These are phyloP conservation scores for Recurvirostra avosetta DNA, from an alignment of 2,113 vertebrate genomes.

Conservation along the genomic window DNA sequence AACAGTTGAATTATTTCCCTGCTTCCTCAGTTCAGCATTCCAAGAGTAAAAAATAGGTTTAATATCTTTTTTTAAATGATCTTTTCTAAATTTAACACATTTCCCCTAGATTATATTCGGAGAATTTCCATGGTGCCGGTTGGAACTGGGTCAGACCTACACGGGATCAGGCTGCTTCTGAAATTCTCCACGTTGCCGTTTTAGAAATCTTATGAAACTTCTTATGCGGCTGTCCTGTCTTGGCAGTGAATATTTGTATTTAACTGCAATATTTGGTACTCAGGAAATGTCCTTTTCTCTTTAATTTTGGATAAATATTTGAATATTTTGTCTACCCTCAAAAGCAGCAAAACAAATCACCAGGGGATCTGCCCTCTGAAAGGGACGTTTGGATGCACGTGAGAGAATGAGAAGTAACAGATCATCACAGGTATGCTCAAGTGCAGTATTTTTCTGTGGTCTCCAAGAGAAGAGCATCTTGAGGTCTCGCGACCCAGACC, in stretches of 20 bases:
- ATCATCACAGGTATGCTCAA: background rate
- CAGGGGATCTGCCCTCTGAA: background rate
- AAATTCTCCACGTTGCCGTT: background rate
- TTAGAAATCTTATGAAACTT: background rate
- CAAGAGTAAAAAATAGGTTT: background rate
- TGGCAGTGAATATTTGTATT: background rate
- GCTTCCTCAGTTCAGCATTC: background rate
- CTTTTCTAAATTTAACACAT: background rate
- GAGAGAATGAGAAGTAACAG: background rate
- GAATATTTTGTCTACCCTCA: background rate
- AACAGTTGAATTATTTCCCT: slow-evolving; percentile 42
- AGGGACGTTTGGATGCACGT: background rate
- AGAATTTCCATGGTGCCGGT: background rate
- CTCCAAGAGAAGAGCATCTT: background rate
- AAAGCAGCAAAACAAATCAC: background rate
- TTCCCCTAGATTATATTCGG: background rate
- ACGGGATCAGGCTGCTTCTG: background rate
- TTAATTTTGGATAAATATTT: background rate
- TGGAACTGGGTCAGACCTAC: background rate
- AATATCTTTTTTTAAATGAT: accelerated
- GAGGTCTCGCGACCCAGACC: background rate
- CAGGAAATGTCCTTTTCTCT: background rate
- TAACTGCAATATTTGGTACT: background rate
- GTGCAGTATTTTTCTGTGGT: background rate
- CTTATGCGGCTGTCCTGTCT: background rate